Evolutionary conservation across 1,140 invertebrate species (phyloP), one percentile per base, ranked within the genome.

Genomic region (Chelonus insularis): DNA sequence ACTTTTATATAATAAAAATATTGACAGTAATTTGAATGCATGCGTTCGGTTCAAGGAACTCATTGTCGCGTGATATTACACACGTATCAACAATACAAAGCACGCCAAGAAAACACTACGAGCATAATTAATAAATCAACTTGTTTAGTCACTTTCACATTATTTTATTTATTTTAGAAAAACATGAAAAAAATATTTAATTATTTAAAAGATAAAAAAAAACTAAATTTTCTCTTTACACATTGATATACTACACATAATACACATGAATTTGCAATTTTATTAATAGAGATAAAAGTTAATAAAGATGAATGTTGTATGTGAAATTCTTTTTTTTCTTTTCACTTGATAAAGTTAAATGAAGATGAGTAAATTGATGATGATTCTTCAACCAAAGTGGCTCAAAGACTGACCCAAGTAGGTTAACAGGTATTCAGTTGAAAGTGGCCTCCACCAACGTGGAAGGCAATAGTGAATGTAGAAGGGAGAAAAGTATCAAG

Each of bases 371-470:
- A 29, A 29, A 29, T 4, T 29, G 25, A 29, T 29, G 25, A 36
- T 25, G 11, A 11, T 43, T 9, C 32, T 34, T 14, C 25, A 52
- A 54, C 74, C 72, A 74, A 72, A 74, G 72, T 68, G 64, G 64
- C 72, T 71, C 69, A 71, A 73, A 67, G 68, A 74, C 79, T 81
- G 74, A 60, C 60, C 64, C 69, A 77, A 78, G 75, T 81, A 75
- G 77, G 77, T 80, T 80, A 81, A 78, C 76, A 71, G 78, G 76
- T 78, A 77, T 75, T 66, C 63, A 68, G 68, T 77, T 70, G 75
- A 77, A 77, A 75, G 72, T 74, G 70, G 72, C 72, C 72, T 74
- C 73, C 68, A 65, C 60, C 51, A 48, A 45, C 55, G 61, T 61
- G 59, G 32, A 59, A 59, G 37, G 32, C 47, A 41, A 37, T 47